Percentiles rank a stretch among this genome's conserved stretches.
These are phyloP conservation scores for Gryllus longicercus DNA, from an alignment of 2,888 invertebrate species.

Conservation along the genomic window DNA sequence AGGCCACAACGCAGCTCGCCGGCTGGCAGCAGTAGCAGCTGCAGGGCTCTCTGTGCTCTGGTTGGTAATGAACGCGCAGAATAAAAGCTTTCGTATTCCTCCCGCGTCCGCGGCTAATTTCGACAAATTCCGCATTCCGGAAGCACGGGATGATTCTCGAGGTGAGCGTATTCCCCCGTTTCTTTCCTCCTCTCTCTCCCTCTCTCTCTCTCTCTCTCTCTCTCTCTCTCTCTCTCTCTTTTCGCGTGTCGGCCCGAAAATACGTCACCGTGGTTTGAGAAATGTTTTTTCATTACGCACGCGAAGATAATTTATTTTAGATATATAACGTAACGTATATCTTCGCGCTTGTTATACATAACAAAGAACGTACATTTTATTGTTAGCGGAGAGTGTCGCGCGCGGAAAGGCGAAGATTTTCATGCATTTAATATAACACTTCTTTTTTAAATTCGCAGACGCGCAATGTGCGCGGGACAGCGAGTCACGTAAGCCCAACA, in stretches of 20 bases:
- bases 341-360: constrained; percentile 3
- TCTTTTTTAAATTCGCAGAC: not conserved
- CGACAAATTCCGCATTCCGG: not conserved
- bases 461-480: not conserved
- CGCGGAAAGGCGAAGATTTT: not conserved
- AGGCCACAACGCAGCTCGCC: too few relatives aligned
- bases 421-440: not conserved
- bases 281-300: constrained; percentile 8
- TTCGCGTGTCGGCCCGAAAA: not conserved
- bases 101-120: not conserved
- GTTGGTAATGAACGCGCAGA: not conserved
- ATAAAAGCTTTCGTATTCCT: not conserved
- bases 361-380: constrained; percentile 9
- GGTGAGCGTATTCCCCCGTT: not conserved
- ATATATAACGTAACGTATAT: constrained; percentile 1
- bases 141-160: not conserved
- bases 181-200: not conserved
- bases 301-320: not conserved
- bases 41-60: too few relatives aligned
- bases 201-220: not conserved
- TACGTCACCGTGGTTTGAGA: not conserved
- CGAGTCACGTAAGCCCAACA: not conserved
- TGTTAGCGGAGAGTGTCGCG: not conserved
- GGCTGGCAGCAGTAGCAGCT: too few relatives aligned
- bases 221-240: not conserved